A percentile compares a stretch with the other conserved stretches of the same genome.
These are phyloP conservation scores for Scaptomyza montana DNA, from an alignment of 1,140 invertebrate genomes.

Conservation along the genomic window DNA sequence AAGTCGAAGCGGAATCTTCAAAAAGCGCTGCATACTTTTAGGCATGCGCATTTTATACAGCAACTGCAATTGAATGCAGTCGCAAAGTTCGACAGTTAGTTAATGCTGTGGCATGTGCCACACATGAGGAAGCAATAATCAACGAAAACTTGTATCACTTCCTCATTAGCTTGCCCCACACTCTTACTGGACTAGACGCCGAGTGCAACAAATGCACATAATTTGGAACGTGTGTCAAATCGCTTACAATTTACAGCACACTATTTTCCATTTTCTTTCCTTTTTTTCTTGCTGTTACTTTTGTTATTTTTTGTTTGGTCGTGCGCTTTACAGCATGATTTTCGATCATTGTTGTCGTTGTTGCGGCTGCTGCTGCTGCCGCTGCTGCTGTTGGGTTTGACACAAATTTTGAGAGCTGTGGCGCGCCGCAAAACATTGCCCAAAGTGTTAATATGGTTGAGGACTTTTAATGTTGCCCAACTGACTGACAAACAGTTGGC, in stretches of 20 bases:
- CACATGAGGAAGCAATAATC: constrained; percentile 63
- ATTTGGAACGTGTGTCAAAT: constrained; percentile 41
- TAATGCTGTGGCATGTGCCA: constrained; percentile 59
- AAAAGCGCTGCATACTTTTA: constrained; percentile 22
- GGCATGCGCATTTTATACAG: neutral
- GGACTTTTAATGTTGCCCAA: constrained; percentile 79
- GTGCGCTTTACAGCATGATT: constrained; percentile 71
- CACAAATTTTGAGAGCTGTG: constrained; percentile 73
- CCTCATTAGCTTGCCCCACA: constrained; percentile 55
- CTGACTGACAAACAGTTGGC: constrained; percentile 23
- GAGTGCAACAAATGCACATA: constrained; percentile 22
- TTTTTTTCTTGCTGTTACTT: constrained; percentile 5
- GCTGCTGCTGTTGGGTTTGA: constrained; percentile 46
- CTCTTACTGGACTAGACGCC: constrained; percentile 3
- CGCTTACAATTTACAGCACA: constrained; percentile 41
- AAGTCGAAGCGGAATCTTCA: neutral
- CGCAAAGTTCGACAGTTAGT: constrained; percentile 8
- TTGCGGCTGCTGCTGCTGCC: constrained; percentile 11
- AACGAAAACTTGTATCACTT: constrained; percentile 61
- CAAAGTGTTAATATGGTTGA: constrained; percentile 81
- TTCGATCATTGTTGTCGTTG: constrained; percentile 51
- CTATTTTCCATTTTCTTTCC: constrained; percentile 20
- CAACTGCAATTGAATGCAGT: neutral
- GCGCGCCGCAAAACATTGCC: constrained; percentile 77
- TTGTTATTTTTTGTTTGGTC: constrained; percentile 45